Evolutionary conservation across 2,113 vertebrate genomes (phyloP).

Genomic region (Monopterus albus): DNA sequence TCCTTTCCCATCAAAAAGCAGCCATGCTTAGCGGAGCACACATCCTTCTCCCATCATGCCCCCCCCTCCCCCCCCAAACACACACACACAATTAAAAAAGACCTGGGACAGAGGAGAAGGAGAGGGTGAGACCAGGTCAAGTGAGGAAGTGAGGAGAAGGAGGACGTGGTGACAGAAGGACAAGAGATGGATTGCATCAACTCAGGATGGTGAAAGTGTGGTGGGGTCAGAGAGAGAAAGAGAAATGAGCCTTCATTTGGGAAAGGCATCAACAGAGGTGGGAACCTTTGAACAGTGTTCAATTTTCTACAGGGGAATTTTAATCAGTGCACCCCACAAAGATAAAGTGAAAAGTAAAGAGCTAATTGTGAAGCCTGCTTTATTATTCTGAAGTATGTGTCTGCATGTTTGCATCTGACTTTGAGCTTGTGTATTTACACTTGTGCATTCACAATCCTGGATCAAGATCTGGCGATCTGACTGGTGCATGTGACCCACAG

Average conservation of each 20-base stretch:
- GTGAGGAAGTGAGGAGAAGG: too few relatives aligned
- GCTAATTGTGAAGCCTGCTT: too few relatives aligned
- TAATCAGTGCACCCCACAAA: neutral
- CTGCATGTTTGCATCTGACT: neutral
- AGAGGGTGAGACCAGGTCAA: slow-evolving; percentile 49
- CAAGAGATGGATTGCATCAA: slow-evolving; percentile 14
- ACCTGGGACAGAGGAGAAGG: slow-evolving; percentile 59
- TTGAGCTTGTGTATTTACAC: neutral
- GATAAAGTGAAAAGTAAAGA: slow-evolving; percentile 2
- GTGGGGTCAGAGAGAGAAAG: slow-evolving; percentile 8
- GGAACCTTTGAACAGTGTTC: slow-evolving; percentile 26
- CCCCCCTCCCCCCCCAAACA: too few relatives aligned
- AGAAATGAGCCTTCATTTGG: slow-evolving; percentile 35
- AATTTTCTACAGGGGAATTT: slow-evolving; percentile 11
- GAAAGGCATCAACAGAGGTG: slow-evolving; percentile 17
- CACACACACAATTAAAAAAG: slow-evolving; percentile 77
- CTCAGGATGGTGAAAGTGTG: slow-evolving; percentile 2
- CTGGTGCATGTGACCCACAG: too few relatives aligned
- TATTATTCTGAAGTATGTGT: neutral
- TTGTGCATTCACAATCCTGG: too few relatives aligned
- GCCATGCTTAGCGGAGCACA: slow-evolving; percentile 72
- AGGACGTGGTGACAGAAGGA: slow-evolving; percentile 24
- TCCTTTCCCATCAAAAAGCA: slow-evolving; percentile 76
- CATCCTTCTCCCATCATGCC: slow-evolving; percentile 62
- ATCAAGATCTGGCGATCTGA: too few relatives aligned